Conservation (phyloP, 1,140 invertebrate species). For the Papilio dardanus region DNA sequence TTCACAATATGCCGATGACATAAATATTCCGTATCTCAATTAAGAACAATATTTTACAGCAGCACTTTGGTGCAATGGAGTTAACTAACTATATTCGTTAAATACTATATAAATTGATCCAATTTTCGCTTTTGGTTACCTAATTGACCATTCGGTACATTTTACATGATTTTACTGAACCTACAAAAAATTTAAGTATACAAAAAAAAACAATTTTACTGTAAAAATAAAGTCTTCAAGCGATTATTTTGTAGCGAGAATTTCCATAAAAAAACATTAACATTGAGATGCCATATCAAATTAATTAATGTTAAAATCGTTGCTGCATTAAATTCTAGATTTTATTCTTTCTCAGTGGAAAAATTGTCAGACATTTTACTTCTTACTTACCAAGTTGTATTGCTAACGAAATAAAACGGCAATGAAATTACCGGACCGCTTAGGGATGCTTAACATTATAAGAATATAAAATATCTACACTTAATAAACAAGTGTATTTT, state of each 20-base stretch:
- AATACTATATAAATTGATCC: background rate
- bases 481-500: slow-evolving; percentile 73
- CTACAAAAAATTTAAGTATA: background rate
- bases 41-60: slow-evolving; percentile 40
- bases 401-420: slow-evolving; percentile 64
- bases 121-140: background rate
- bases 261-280: slow-evolving; percentile 27
- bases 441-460: slow-evolving; percentile 63
- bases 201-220: background rate
- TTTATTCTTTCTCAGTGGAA: slow-evolving; percentile 22
- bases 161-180: background rate
- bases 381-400: slow-evolving; percentile 50
- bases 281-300: slow-evolving; percentile 35
- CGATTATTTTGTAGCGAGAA: slow-evolving; percentile 15
- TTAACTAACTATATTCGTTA: slow-evolving; percentile 19
- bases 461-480: slow-evolving; percentile 65
- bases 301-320: slow-evolving; percentile 37
- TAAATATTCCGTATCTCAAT: slow-evolving; percentile 45
- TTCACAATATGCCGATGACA: slow-evolving; percentile 37
- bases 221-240: slow-evolving; percentile 7
- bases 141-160: background rate
- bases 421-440: slow-evolving; percentile 65
- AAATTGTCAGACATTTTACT: slow-evolving; percentile 36
- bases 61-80: background rate
- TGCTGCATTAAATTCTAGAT: slow-evolving; percentile 36